Percentiles rank a stretch among this genome's conserved stretches.
Evolutionary conservation across 2,888 invertebrate species (phyloP).

Genomic region (Amphipyra tragopoginis): DNA sequence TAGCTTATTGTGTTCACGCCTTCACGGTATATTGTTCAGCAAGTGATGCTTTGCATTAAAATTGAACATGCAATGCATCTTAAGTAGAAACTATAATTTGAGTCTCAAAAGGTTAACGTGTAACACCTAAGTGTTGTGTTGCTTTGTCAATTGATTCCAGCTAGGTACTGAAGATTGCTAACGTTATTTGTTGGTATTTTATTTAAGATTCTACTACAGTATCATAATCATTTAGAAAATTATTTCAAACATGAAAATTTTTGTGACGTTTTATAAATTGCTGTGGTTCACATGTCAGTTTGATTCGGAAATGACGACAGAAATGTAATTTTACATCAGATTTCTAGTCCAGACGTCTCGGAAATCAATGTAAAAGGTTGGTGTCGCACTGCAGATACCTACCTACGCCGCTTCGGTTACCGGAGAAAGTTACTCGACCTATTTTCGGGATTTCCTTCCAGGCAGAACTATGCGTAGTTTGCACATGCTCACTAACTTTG

Average conservation of each 20-base stretch:
- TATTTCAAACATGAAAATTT: background rate
- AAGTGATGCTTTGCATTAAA: conserved; percentile 76
- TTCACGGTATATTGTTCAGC: conserved; percentile 73
- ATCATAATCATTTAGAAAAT: too few relatives aligned
- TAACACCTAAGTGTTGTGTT: background rate
- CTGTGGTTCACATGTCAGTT: background rate
- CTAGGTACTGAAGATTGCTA: too few relatives aligned
- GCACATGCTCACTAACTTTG: conserved; percentile 13
- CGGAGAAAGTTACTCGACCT: conserved; percentile 73
- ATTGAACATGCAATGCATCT: conserved; percentile 59
- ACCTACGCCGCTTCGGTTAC: conserved; percentile 65
- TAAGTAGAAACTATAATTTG: conserved; percentile 4
- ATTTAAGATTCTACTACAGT: too few relatives aligned
- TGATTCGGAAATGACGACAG: conserved; percentile 8
- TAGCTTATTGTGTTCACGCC: conserved; percentile 77
- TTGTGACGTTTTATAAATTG: background rate
- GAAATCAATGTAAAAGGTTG: conserved; percentile 76
- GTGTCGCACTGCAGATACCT: conserved; percentile 85
- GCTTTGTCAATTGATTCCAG: too few relatives aligned
- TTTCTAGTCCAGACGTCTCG: conserved; percentile 59
- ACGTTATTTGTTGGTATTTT: too few relatives aligned
- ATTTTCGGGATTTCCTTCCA: conserved; percentile 64
- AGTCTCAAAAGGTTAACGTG: too few relatives aligned
- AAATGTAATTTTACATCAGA: conserved; percentile 20
- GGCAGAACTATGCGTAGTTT: conserved; percentile 20